Conservation (phyloP, 2,113 vertebrate genomes). For the Misgurnus mizolepis region DNA sequence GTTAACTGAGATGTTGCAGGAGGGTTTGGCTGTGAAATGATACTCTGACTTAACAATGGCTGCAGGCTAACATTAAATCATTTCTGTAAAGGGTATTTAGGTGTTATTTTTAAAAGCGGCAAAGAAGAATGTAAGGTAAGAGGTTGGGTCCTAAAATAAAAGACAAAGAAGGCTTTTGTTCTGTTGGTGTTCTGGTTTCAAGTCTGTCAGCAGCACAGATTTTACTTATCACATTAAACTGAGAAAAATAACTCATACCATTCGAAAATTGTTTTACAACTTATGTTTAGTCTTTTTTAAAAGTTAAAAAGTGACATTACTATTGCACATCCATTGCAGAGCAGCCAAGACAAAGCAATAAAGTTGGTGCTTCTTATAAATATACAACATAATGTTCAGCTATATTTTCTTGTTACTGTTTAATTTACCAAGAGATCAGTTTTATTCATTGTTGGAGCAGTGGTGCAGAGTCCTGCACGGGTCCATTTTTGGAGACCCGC, state of each 20-base stretch:
- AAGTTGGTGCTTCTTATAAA: neutral
- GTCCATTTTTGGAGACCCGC: no score
- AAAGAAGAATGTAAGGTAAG: neutral
- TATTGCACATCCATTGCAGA: neutral
- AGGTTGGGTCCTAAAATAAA: neutral
- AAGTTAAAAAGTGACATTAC: neutral
- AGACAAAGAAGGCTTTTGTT: conserved; percentile 2
- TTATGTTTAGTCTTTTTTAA: neutral
- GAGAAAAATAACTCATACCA: neutral
- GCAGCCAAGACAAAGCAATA: neutral
- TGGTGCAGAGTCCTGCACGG: no score
- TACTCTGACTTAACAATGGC: conserved; percentile 23
- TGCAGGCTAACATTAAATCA: conserved; percentile 31
- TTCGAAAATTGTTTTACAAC: neutral
- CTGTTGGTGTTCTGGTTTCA: neutral
- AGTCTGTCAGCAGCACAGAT: conserved; percentile 6
- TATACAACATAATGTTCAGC: no score
- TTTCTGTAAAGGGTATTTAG: neutral
- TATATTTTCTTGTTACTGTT: no score
- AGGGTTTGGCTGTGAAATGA: conserved; percentile 11
- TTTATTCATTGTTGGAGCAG: no score
- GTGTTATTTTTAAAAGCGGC: conserved; percentile 7
- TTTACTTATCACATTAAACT: neutral
- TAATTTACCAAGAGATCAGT: no score
- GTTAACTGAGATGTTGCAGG: conserved; percentile 10